A percentile compares a stretch with the other conserved stretches of the same genome.
Evolutionary conservation across 2,888 invertebrate species (phyloP).

Genomic region (Lycocerus yunnanus): DNA sequence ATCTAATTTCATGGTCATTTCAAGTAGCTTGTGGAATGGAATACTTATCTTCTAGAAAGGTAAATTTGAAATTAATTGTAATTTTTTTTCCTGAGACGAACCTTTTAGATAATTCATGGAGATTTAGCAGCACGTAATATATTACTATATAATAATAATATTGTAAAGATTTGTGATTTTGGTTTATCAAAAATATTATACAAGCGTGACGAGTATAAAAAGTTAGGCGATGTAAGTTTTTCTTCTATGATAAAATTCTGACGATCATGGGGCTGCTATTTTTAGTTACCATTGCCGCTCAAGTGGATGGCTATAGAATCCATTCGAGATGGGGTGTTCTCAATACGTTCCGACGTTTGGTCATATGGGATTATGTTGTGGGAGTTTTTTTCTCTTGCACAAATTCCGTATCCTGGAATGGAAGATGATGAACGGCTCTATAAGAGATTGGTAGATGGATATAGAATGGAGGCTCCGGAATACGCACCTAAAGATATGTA

Average conservation of each 20-base stretch:
- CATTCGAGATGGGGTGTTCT: constrained; percentile 86
- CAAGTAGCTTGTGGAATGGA: constrained; percentile 96
- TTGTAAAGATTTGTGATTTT: constrained; percentile 97
- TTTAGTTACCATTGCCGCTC: constrained; percentile 82
- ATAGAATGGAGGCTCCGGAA: neutral
- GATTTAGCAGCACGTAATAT: constrained; percentile 92
- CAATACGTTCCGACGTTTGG: constrained; percentile 95
- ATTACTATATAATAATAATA: constrained; percentile 83
- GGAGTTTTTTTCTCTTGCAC: constrained; percentile 87
- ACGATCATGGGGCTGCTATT: too few relatives aligned
- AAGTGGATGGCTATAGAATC: constrained; percentile 97
- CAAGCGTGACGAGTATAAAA: constrained; percentile 87
- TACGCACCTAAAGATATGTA: neutral
- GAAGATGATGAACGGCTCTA: neutral
- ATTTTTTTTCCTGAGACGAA: neutral
- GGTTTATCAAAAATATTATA: constrained; percentile 91
- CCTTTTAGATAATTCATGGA: constrained; percentile 75
- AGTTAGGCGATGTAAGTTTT: constrained; percentile 76
- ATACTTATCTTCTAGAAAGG: constrained; percentile 86
- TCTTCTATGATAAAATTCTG: too few relatives aligned
- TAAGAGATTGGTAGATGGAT: neutral
- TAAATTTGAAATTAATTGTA: constrained; percentile 43
- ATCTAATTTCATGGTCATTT: constrained; percentile 87
- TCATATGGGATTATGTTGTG: constrained; percentile 88
- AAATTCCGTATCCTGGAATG: constrained; percentile 60